Evolutionary conservation across 2,888 invertebrate species (phyloP), one percentile per base, ranked within the genome.

Genomic region (Arrhopalites spinosus): DNA sequence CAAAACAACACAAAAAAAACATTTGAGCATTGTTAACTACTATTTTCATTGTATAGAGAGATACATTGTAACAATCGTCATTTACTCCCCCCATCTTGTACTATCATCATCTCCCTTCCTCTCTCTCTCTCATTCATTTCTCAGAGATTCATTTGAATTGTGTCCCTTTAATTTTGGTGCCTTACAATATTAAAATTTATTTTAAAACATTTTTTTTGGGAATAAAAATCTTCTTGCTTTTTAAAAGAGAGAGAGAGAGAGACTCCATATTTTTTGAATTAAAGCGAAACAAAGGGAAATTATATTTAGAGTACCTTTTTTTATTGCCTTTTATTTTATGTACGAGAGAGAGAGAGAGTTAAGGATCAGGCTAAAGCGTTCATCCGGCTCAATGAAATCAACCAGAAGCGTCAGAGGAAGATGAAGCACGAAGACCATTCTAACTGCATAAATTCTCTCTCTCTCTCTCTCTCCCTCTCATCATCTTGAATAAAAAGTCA

Each of bases 1-100:
- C 30, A 68, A 36, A 66, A 68, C 47, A 68, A 68, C 30, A 36
- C 36, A 11, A 11, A 36, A 64, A 64, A 64, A 47, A 68, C 47
- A 68, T 20, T 47, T 47, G 47, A 17, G n/a, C 47, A 47, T 47
- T 47, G 7, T 47, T 17, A 13, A n/a, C n/a, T n/a, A n/a, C n/a
- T n/a, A n/a, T n/a, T n/a, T n/a, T n/a, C n/a, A n/a, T n/a, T n/a
- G n/a, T n/a, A n/a, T n/a, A n/a, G n/a, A n/a, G n/a, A n/a, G n/a
- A n/a, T n/a, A 47, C 47, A 47, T 17, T 13, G 47, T 47, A n/a
- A 13, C 7, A 7, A 45, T n/a, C 45, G 45, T 7, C 13, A 17
- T 47, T 47, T 7, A 47, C 47, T 47, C 47, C 47, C n/a, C 47
- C 15, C n/a, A 47, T n/a, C n/a, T n/a, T n/a, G n/a, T 7, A 47